A percentile compares a stretch with the other conserved stretches of the same genome.
Conservation (phyloP, 2,113 vertebrate genomes). For the Motacilla alba region DNA sequence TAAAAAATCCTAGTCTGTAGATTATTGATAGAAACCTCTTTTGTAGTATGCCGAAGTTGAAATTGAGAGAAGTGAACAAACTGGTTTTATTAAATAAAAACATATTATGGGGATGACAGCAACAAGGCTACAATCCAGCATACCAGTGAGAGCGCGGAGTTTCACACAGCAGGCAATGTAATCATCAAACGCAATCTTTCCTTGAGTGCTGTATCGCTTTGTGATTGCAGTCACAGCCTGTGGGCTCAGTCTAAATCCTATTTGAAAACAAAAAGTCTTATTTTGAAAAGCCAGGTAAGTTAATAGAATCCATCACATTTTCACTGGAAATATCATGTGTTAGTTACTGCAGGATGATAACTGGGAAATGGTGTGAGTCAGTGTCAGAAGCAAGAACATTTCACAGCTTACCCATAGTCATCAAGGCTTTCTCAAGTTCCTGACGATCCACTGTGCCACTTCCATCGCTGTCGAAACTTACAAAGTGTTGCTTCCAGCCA, state of each 20-base stretch:
- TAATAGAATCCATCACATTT: not conserved
- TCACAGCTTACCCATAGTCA: constrained; percentile 79
- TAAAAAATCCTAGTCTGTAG: not conserved
- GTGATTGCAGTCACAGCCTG: constrained; percentile 84
- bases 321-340: not conserved
- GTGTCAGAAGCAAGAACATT: not conserved
- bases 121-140: not conserved
- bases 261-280: not conserved
- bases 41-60: not conserved
- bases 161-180: constrained; percentile 90
- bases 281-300: not conserved
- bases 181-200: constrained; percentile 90
- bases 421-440: constrained; percentile 87
- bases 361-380: not conserved
- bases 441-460: constrained; percentile 88
- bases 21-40: not conserved
- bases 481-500: constrained; percentile 88
- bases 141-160: constrained; percentile 89
- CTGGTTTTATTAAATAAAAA: not conserved
- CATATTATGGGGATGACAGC: not conserved
- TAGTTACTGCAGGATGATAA: not conserved
- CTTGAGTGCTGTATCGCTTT: constrained; percentile 81
- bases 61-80: not conserved
- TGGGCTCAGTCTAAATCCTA: constrained; percentile 86
- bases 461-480: constrained; percentile 81